Percentiles rank a stretch among this genome's conserved stretches.
phyloP scores from a whole-genome alignment of 2,113 vertebrate species.

The Onychorhynchus coronatus region DNA sequence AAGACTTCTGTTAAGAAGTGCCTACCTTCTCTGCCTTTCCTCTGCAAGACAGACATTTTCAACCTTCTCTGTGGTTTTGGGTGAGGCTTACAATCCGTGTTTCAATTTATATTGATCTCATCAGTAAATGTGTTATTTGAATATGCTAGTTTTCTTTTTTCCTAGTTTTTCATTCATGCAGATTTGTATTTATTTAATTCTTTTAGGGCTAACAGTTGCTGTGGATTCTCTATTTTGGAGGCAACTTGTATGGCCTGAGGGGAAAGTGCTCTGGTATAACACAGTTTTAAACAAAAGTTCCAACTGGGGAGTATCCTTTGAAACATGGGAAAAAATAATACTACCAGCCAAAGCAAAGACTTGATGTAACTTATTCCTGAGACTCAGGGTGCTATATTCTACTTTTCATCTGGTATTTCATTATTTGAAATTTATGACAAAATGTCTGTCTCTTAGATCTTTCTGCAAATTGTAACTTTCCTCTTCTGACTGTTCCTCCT shows the following conservation, averaged over 20 bases:
- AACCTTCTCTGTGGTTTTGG: background rate
- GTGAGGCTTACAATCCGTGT: background rate
- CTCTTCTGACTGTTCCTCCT: background rate
- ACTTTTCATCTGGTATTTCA: background rate
- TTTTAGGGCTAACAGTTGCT: conserved; percentile 83
- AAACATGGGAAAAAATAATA: background rate
- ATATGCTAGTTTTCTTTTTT: background rate
- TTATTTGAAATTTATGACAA: background rate
- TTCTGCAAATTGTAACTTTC: background rate
- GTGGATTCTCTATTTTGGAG: conserved; percentile 92
- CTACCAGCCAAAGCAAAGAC: background rate
- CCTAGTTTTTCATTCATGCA: background rate
- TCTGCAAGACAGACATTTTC: background rate
- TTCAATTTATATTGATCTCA: background rate
- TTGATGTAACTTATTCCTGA: background rate
- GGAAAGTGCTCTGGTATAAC: conserved; percentile 95
- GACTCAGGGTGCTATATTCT: background rate
- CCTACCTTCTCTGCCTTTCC: background rate
- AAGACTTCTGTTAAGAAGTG: background rate
- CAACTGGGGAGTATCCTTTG: conserved; percentile 96
- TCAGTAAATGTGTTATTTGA: background rate
- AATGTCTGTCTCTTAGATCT: background rate
- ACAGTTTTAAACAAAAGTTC: conserved; percentile 92
- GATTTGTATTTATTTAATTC: background rate
- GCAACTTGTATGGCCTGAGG: conserved; percentile 89